Conservation (phyloP, 2,797 vertebrate genomes). For the Pseudocheirus occidentalis region DNA sequence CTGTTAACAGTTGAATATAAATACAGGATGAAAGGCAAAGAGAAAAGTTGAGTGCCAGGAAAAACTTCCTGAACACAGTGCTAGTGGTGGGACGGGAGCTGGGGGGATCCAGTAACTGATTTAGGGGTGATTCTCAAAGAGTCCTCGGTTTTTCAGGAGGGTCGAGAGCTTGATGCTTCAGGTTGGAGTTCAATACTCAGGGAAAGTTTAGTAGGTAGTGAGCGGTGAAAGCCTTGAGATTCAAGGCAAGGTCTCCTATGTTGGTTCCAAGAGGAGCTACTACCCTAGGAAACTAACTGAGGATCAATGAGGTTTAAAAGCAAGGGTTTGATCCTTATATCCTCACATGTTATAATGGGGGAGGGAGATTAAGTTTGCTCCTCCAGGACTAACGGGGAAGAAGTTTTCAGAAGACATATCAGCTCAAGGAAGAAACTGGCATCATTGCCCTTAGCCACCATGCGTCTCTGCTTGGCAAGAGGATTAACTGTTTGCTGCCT, state of each 20-base stretch:
- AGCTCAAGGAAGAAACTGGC: background rate
- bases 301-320: background rate
- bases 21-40: background rate
- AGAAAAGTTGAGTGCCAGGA: background rate
- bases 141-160: background rate
- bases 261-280: background rate
- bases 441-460: background rate
- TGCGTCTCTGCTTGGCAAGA: background rate
- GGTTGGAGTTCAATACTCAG: background rate
- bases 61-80: background rate
- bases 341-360: background rate
- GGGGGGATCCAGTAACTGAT: background rate
- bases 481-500: background rate
- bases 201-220: background rate
- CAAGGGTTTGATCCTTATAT: background rate
- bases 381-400: background rate
- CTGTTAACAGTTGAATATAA: background rate
- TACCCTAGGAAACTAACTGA: background rate
- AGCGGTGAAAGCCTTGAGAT: background rate
- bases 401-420: background rate
- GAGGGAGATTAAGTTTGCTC: background rate
- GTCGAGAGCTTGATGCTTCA: background rate
- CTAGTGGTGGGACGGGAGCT: background rate
- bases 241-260: background rate
- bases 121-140: background rate